Conservation (phyloP, 2,797 vertebrate genomes). For the Brachymystax lenok region DNA sequence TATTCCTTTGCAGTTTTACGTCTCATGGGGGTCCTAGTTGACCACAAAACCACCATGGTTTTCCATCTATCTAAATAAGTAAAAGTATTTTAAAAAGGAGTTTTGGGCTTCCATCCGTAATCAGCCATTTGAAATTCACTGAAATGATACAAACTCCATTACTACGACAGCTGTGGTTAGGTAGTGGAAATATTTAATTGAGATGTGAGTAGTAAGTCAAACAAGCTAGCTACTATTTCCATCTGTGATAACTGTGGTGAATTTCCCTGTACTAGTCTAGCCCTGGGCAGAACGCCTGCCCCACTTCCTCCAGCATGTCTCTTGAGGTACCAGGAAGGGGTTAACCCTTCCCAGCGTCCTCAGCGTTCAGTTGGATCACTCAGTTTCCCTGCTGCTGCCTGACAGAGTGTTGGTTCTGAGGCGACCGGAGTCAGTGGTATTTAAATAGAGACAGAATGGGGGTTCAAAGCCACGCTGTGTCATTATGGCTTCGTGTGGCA, state of each 20-base stretch:
- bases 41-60: background rate
- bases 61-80: background rate
- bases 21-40: background rate
- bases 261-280: constrained; percentile 24
- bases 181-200: background rate
- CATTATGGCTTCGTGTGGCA: constrained; percentile 58
- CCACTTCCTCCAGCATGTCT: constrained; percentile 58
- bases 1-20: background rate
- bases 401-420: constrained; percentile 66
- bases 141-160: background rate
- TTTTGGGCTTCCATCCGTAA: background rate
- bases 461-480: constrained; percentile 64
- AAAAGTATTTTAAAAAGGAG: background rate
- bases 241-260: constrained; percentile 49
- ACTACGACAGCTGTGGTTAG: background rate
- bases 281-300: constrained; percentile 46
- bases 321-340: constrained; percentile 53
- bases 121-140: background rate
- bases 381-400: constrained; percentile 56
- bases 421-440: constrained; percentile 59
- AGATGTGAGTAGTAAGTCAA: constrained; percentile 22
- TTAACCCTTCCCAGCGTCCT: constrained; percentile 57
- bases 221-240: constrained; percentile 50
- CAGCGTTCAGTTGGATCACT: constrained; percentile 30
- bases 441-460: constrained; percentile 73